phyloP scores from a whole-genome alignment of 2,888 invertebrate species.

The Pammene fasciana region DNA sequence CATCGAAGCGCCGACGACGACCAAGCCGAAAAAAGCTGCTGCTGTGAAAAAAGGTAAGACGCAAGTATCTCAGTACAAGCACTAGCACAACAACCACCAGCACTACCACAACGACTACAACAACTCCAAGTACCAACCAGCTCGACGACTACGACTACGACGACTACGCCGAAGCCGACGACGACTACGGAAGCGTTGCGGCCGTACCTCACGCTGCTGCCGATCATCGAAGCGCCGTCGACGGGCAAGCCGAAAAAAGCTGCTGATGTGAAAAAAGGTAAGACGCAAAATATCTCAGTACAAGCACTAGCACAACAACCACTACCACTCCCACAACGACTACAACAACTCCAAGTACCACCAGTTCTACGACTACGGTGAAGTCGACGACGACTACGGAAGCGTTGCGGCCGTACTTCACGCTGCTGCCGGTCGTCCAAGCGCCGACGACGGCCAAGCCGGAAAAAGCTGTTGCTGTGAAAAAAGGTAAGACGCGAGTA shows the following conservation, averaged over 20 bases:
- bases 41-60: too few relatives aligned
- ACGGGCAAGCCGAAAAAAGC: background rate
- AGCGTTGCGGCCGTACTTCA: slow-evolving; percentile 69
- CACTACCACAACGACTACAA: slow-evolving; percentile 67
- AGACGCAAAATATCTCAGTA: too few relatives aligned
- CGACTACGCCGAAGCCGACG: slow-evolving; percentile 57
- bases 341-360: slow-evolving; percentile 72
- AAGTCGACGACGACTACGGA: slow-evolving; percentile 60
- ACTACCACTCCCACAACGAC: slow-evolving; percentile 66
- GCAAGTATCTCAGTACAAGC: slow-evolving; percentile 32
- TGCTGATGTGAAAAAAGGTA: too few relatives aligned
- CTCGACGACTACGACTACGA: slow-evolving; percentile 67
- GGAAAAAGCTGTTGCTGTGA: slow-evolving; percentile 55
- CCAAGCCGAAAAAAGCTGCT: background rate
- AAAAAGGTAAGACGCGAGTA: slow-evolving; percentile 65
- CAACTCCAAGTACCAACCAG: slow-evolving; percentile 73
- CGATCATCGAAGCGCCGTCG: too few relatives aligned
- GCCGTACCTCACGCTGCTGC: too few relatives aligned
- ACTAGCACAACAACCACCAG: slow-evolving; percentile 55
- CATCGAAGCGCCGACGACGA: background rate
- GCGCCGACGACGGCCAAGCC: slow-evolving; percentile 51
- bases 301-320: slow-evolving; percentile 49
- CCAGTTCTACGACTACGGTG: slow-evolving; percentile 62
- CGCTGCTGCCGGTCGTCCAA: slow-evolving; percentile 73
- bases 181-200: too few relatives aligned